These are phyloP conservation scores for Semaprochilodus insignis DNA, from an alignment of 2,797 vertebrate species.

Conservation along the genomic window DNA sequence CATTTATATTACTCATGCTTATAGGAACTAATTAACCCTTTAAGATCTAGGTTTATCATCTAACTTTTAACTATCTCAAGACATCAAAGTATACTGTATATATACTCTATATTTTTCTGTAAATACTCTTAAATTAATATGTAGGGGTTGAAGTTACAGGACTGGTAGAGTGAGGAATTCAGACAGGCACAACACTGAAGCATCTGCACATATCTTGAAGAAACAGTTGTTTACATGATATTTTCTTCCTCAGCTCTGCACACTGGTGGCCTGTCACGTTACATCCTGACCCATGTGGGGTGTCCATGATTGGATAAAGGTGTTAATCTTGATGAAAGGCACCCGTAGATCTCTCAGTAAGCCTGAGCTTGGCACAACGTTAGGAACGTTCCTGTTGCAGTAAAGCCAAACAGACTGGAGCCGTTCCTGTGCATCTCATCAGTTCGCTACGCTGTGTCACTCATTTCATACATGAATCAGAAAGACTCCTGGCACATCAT, in stretches of 20 bases:
- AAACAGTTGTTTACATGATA: conserved; percentile 10
- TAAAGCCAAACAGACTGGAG: not conserved
- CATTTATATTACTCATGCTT: conserved; percentile 34
- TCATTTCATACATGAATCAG: not conserved
- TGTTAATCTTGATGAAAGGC: conserved; percentile 50
- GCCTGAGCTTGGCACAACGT: conserved; percentile 29
- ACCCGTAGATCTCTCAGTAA: conserved; percentile 35
- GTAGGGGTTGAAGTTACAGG: not conserved
- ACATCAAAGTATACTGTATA: no score
- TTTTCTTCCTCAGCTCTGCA: conserved; percentile 4
- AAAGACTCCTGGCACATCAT: no score
- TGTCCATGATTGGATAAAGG: conserved; percentile 53
- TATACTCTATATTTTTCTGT: not conserved
- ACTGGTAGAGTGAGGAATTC: no score
- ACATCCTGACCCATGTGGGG: conserved; percentile 32
- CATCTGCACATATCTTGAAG: conserved; percentile 6
- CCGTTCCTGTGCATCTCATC: not conserved
- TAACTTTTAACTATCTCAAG: not conserved
- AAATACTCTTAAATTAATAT: not conserved
- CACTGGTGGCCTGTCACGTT: conserved; percentile 19
- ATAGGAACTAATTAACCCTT: conserved; percentile 26
- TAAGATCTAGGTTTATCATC: not conserved
- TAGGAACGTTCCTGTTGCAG: not conserved
- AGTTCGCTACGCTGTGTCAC: not conserved
- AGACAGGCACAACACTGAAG: not conserved